Evolutionary conservation across 2,797 vertebrate genomes (phyloP).

Genomic region (Enteromius paludinosus): DNA sequence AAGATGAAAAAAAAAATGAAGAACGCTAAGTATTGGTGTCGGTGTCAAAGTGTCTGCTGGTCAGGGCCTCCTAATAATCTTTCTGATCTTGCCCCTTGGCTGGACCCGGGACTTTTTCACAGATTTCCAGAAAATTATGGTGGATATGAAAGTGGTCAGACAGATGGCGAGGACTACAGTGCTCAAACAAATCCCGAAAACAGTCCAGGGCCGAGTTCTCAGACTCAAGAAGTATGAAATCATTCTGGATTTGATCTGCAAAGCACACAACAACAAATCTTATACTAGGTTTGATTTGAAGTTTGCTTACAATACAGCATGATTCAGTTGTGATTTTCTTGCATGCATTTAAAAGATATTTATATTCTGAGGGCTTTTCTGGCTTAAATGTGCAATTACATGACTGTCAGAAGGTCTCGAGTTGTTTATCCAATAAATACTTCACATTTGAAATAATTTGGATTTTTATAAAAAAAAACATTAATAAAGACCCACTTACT

Average conservation of each 20-base stretch:
- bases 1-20: conserved; percentile 64
- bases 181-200: conserved; percentile 90
- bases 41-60: conserved; percentile 66
- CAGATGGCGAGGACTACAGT: conserved; percentile 82
- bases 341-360: background rate
- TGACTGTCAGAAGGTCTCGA: background rate
- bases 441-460: background rate
- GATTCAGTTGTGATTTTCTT: background rate
- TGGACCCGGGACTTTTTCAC: conserved; percentile 89
- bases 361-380: background rate
- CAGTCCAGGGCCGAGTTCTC: conserved; percentile 85
- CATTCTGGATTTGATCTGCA: conserved; percentile 93
- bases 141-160: conserved; percentile 89
- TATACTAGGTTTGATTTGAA: background rate
- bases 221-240: conserved; percentile 90
- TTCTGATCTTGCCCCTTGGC: conserved; percentile 90
- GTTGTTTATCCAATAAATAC: background rate
- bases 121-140: conserved; percentile 88
- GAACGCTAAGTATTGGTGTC: conserved; percentile 40
- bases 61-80: conserved; percentile 85
- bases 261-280: conserved; percentile 68
- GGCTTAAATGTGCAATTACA: background rate
- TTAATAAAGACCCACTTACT: conserved; percentile 75
- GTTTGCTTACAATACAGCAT: background rate
- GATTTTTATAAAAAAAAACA: background rate